These are phyloP conservation scores for Cylloceria caligata DNA, from an alignment of 2,888 invertebrate species.

Conservation along the genomic window DNA sequence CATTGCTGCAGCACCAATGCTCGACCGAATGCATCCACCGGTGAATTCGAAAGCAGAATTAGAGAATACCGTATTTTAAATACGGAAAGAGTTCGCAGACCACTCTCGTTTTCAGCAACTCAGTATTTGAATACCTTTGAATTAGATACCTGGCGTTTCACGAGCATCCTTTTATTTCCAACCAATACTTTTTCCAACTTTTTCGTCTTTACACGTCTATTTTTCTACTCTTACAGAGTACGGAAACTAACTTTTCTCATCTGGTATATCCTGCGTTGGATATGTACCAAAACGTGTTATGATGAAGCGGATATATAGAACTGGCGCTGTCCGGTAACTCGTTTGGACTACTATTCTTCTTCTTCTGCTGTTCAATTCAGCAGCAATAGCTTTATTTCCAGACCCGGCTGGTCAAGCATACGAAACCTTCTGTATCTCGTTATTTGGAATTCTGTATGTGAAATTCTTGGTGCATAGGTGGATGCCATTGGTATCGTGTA, in stretches of 20 bases:
- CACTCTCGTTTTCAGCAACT: constrained; percentile 48
- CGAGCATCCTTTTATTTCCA: constrained; percentile 40
- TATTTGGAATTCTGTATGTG: constrained; percentile 25
- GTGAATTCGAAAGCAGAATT: neutral
- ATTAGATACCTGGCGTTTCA: constrained; percentile 59
- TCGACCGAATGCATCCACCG: constrained; percentile 40
- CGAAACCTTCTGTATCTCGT: constrained; percentile 24
- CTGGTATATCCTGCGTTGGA: neutral
- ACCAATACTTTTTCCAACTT: constrained; percentile 39
- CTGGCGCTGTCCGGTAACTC: constrained; percentile 33
- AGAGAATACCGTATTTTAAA: constrained; percentile 33
- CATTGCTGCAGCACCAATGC: constrained; percentile 5
- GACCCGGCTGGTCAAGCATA: constrained; percentile 23
- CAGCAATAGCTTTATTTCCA: neutral
- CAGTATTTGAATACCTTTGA: constrained; percentile 56
- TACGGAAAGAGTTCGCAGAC: constrained; percentile 30
- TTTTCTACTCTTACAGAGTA: constrained; percentile 35
- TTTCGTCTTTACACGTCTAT: constrained; percentile 60
- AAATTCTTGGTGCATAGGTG: constrained; percentile 8
- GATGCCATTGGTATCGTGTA: neutral
- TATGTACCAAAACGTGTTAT: constrained; percentile 39
- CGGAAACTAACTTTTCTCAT: constrained; percentile 35
- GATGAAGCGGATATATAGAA: constrained; percentile 9
- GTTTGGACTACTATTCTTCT: constrained; percentile 45
- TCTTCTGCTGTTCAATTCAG: constrained; percentile 7